phyloP scores from a whole-genome alignment of 1,140 invertebrate species.

The Palaemon carinicauda region DNA sequence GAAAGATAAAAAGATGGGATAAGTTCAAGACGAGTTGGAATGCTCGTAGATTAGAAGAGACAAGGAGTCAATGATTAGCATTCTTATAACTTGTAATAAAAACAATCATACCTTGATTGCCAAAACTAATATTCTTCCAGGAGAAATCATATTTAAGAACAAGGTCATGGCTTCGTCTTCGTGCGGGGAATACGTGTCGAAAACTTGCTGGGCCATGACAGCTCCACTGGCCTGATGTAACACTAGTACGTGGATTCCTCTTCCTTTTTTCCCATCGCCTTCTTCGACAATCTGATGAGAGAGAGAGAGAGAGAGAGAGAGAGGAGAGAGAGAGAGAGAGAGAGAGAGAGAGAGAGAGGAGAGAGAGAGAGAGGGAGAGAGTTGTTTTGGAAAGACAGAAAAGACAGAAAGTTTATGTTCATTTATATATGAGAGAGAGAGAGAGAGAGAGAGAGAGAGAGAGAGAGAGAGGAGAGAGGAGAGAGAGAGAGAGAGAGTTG shows the following conservation, averaged over 20 bases:
- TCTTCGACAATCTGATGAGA: conserved; percentile 70
- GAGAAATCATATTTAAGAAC: conserved; percentile 73
- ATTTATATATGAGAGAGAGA: no score
- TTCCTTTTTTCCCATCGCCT: conserved; percentile 68
- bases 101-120: conserved; percentile 71
- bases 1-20: background rate
- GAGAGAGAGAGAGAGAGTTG: no score
- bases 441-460: no score
- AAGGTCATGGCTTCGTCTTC: conserved; percentile 74
- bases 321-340: no score
- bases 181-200: conserved; percentile 74
- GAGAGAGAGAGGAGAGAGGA: no score
- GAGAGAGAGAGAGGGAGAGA: no score
- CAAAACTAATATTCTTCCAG: conserved; percentile 72
- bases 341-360: no score
- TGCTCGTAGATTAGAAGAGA: no score
- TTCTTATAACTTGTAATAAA: no score
- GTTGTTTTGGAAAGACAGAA: no score
- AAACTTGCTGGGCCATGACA: conserved; percentile 73
- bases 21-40: no score
- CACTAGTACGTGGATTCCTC: conserved; percentile 73
- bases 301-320: background rate
- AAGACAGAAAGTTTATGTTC: no score
- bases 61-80: background rate
- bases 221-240: conserved; percentile 72